Conservation (phyloP, 2,888 invertebrate species). For the Microplitis deprimator region DNA sequence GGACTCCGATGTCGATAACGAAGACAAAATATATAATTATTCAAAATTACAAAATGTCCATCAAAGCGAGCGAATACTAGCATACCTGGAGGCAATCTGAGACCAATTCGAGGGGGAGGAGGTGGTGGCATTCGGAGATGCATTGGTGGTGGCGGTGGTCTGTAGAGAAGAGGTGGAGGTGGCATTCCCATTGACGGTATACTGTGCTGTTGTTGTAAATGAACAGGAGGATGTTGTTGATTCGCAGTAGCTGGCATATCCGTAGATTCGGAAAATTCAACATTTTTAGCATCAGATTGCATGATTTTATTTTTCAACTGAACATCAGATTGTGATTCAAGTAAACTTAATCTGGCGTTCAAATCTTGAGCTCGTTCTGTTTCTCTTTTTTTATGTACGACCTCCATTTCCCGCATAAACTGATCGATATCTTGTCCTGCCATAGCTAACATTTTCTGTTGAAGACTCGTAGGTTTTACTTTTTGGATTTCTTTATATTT, state of each 20-base stretch:
- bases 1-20: no score
- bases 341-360: slow-evolving; percentile 72
- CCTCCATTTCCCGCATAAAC: slow-evolving; percentile 94
- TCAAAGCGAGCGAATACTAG: no score
- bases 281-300: slow-evolving; percentile 39
- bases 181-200: slow-evolving; percentile 73
- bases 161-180: slow-evolving; percentile 74
- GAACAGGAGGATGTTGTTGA: slow-evolving; percentile 51
- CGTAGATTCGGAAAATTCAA: slow-evolving; percentile 17
- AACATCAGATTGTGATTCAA: slow-evolving; percentile 60
- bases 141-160: slow-evolving; percentile 74
- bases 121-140: slow-evolving; percentile 73
- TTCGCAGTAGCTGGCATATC: slow-evolving; percentile 6
- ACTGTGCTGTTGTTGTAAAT: slow-evolving; percentile 51
- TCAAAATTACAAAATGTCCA: no score
- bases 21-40: no score
- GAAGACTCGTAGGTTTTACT: slow-evolving; percentile 82
- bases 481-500: slow-evolving; percentile 67
- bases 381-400: slow-evolving; percentile 84
- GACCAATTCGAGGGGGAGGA: slow-evolving; percentile 71
- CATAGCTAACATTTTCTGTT: slow-evolving; percentile 89
- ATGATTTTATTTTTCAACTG: slow-evolving; percentile 49
- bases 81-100: slow-evolving; percentile 73
- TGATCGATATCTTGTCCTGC: slow-evolving; percentile 93
- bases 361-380: slow-evolving; percentile 78